Evolutionary conservation across 2,113 vertebrate genomes (phyloP), one percentile per base, ranked within the genome.

Genomic region (Zosterops lateralis): DNA sequence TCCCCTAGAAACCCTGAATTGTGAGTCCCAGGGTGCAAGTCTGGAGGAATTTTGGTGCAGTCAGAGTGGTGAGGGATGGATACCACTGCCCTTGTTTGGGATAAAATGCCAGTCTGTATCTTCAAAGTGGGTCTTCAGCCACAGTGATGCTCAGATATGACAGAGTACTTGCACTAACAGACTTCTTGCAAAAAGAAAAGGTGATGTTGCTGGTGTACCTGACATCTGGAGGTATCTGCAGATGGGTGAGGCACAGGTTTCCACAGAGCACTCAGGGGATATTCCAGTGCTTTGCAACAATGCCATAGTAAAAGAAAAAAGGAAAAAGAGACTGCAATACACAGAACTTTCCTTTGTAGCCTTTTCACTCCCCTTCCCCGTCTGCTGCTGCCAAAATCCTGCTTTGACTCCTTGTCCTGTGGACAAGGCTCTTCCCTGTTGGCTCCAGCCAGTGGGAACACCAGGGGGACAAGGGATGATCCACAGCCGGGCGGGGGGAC

Each of bases 381-480:
- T 42, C 32, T 73, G 54, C 50, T 11, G 7, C 65, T 24, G 44
- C 44, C n/a, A 56, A 80, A 76, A 34, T 26, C 29, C 62, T 64
- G 40, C 57, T 54, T 29, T 45, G 66, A 6, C 57, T 84, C 42
- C 31, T 22, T 14, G 10, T 26, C 58, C 57, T 45, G 66, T 17
- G 56, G 13, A 54, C 6, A 21, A 21, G 1, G 1, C 16, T 70
- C 31, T 24, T 51, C 28, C 28, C 24, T 8, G 5, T 8, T 1
- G 0, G 22, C 19, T 61, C 7, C 19, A 7, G 4, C 31, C 44
- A 19, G 48, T 0, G 5, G 28, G 38, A 34, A 10, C 44, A 19
- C 2, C 8, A 7, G 22, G 26, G 11, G 73, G 14, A 40, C 38
- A 13, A 18, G 20, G 45, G 22, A 2, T 19, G n/a, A 40, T 9